A percentile compares a stretch with the other conserved stretches of the same genome.
Conservation (phyloP, 2,888 invertebrate genomes). For the Tryphoninae sp. region DNA sequence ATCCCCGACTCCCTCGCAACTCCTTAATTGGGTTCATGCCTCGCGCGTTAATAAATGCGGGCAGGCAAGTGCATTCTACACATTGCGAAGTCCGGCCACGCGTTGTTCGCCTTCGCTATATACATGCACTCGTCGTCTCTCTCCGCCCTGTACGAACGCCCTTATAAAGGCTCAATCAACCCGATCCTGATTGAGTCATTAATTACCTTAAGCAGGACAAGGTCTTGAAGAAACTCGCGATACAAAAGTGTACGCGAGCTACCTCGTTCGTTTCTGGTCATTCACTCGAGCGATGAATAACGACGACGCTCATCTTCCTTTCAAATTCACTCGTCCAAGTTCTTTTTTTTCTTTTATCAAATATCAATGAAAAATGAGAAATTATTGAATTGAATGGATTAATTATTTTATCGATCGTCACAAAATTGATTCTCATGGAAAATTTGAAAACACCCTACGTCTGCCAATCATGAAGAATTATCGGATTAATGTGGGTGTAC, state of each 20-base stretch:
- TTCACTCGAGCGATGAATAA: too few species aligned
- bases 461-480: background rate
- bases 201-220: slow-evolving; percentile 78
- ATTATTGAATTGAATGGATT: background rate
- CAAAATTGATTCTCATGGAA: background rate
- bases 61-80: slow-evolving; percentile 74
- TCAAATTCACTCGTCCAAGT: background rate
- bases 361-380: background rate
- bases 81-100: slow-evolving; percentile 76
- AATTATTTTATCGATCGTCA: background rate
- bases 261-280: background rate
- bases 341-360: background rate
- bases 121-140: slow-evolving; percentile 12
- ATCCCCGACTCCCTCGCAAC: slow-evolving; percentile 64
- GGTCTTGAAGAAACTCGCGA: slow-evolving; percentile 66
- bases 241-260: background rate
- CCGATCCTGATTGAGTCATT: slow-evolving; percentile 78
- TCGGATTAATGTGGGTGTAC: background rate
- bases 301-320: background rate
- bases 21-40: slow-evolving; percentile 73
- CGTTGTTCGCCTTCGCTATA: slow-evolving; percentile 63
- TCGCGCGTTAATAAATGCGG: slow-evolving; percentile 74
- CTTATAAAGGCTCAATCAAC: slow-evolving; percentile 78
- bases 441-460: background rate
- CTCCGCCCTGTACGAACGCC: slow-evolving; percentile 59